Evolutionary conservation across 2,888 invertebrate genomes (phyloP), one percentile per base, ranked within the genome.

Genomic region (Myopa tessellatipennis): DNA sequence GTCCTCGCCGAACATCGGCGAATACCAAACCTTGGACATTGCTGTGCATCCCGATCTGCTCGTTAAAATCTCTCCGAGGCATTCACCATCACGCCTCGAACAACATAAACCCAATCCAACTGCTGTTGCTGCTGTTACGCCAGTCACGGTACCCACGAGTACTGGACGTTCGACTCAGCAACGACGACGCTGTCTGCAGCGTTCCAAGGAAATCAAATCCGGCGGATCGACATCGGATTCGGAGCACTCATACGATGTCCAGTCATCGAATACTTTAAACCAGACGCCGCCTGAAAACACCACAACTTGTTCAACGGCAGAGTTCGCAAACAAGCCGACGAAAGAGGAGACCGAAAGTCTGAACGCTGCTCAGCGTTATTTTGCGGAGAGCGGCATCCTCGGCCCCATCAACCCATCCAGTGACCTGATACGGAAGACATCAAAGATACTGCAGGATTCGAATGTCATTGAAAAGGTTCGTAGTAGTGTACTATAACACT

Each of bases 31-130:
- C 1, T 61, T 86, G 60, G 86, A 86, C 79, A 84, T 87, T 0
- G 85, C 85, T 3, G 84, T 87, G 5, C 87, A 87, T 84, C 87
- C 87, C 0, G 87, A 87, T 78, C 82, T 87, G 72, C 70, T 85
- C 16, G 83, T 87, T 45, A 85, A 86, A 82, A 82, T 87, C 34
- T 85, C 85, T 3, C 82, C 84, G 1, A 82, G 82, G 34, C 84
- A 84, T 73, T 83, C 84, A 10, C 82, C 84, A 38, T 82, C 84
- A 38, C 55, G n/a, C 8, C 45, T 14, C 36, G 74, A 74, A 58
- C 40, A 79, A 40, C 18, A 78, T 52, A 58, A 72, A 34, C n/a
- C 6, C 26, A 18, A 12, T 12, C 12, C 36, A 38, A 16, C 82
- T 14, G n/a, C 55, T 55, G 5, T 12, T 55, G n/a, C 55, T 26